Base-by-base conservation (phyloP, 1,140 invertebrate species). In the Brachionus plicatilis region DNA sequence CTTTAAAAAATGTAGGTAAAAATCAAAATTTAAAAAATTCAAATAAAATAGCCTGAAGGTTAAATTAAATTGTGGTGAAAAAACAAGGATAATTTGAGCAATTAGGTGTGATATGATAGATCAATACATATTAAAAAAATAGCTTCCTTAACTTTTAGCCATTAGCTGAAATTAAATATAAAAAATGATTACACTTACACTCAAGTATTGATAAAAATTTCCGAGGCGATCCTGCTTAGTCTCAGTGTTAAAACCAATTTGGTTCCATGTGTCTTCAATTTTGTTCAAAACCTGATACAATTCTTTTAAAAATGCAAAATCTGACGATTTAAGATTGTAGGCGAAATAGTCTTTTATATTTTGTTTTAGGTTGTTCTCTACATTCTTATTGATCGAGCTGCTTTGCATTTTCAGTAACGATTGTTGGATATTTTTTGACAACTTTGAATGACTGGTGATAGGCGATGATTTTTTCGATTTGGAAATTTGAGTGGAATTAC, bases 291-390 rank as follows among this genome's bases (percentile, higher is more conserved):
- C 3, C 14, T 50, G 24, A 17, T 76, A 76, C 5, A 76, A 17
- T n/a, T 47, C 43, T 76, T 76, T 76, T 47, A 76, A 50, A 47
- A 12, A 76, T 7, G 43, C 27, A 11, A 76, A 76, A 76, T 76
- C 72, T 53, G 24, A 50, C 9, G 72, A n/a, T 50, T 45, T 33
- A 0, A 76, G 27, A 27, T 76, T 50, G 27, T 76, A 76, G 8
- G 43, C 72, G 50, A 76, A 76, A 50, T 76, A 76, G 27, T 76
- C 72, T 29, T 76, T 76, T 45, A 76, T 76, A 76, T 76, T 76
- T 76, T 50, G 45, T 50, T 27, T 76, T 27, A 76, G 12, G 12
- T 76, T 45, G 14, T 76, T 76, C 45, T 76, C 72, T 11, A 76
- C 45, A 76, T 50, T 8, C 27, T 76, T 47, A 50, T 76, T 47